Conservation (phyloP, 2,888 invertebrate genomes). For the Ormyrus rosae region DNA sequence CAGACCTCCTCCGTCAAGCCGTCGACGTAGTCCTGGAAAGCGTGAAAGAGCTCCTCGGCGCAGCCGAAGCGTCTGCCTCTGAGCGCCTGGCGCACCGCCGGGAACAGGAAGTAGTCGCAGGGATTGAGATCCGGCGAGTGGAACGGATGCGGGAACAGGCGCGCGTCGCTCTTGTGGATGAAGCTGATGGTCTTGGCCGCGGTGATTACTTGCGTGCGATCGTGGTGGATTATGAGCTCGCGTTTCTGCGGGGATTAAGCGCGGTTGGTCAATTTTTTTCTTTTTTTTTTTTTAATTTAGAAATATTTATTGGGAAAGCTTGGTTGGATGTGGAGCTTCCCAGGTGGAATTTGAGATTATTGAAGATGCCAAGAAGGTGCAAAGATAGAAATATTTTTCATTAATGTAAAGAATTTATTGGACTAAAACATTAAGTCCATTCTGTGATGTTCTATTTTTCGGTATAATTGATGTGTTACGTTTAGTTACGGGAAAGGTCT, state of each 20-base stretch:
- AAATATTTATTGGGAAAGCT: no score
- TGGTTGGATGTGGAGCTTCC: no score
- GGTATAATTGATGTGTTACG: no score
- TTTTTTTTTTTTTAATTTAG: no score
- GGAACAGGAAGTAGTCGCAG: constrained; percentile 11
- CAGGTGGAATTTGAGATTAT: no score
- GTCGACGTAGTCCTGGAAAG: not conserved
- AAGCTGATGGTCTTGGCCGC: not conserved
- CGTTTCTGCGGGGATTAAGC: not conserved
- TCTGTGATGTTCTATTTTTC: no score
- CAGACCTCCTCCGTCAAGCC: not conserved
- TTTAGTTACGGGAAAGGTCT: no score
- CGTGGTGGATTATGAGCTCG: constrained; percentile 13
- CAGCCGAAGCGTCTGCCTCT: not conserved
- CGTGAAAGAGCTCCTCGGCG: not conserved
- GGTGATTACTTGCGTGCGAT: not conserved
- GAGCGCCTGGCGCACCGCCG: not conserved
- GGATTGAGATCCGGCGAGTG: constrained; percentile 20
- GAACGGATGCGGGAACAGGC: constrained; percentile 9
- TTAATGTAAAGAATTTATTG: no score
- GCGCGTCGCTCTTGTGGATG: not conserved
- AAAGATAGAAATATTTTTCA: no score
- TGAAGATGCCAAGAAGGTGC: no score
- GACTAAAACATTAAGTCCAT: no score
- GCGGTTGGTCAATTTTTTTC: no score